These are phyloP conservation scores for Manduca sexta DNA, from an alignment of 1,140 invertebrate genomes.

Conservation along the genomic window DNA sequence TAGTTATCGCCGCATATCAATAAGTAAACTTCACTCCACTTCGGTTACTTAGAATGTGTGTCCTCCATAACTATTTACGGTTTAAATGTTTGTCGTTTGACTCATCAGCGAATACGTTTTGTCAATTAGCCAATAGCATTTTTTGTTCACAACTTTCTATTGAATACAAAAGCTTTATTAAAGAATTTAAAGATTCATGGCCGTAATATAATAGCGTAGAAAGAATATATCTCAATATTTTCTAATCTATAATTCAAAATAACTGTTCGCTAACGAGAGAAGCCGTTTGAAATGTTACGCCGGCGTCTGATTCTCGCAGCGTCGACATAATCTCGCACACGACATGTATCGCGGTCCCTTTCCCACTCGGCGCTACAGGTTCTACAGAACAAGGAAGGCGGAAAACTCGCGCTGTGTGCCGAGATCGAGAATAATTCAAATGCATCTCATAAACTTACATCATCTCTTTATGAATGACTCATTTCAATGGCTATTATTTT, in stretches of 20 bases:
- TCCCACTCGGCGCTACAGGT: not conserved
- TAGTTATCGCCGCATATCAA: constrained; percentile 42
- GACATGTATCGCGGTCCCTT: not conserved
- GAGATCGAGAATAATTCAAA: not conserved
- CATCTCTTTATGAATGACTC: constrained; percentile 6
- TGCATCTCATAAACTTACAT: constrained; percentile 10
- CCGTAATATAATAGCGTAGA: not conserved
- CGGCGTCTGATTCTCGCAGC: not conserved
- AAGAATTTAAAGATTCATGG: not conserved
- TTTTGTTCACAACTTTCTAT: not conserved
- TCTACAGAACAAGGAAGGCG: not conserved
- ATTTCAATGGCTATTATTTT: constrained; percentile 5
- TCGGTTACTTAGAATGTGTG: constrained; percentile 42
- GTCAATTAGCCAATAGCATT: not conserved
- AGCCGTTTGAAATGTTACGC: not conserved
- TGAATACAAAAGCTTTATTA: not conserved
- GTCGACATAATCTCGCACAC: not conserved
- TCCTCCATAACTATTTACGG: constrained; percentile 7
- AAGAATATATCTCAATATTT: not conserved
- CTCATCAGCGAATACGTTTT: not conserved
- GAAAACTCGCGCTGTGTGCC: not conserved
- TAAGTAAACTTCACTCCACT: constrained; percentile 46
- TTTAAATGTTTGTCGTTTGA: not conserved
- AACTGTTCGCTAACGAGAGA: constrained; percentile 13
- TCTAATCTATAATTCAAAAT: not conserved